phyloP scores from a whole-genome alignment of 2,888 invertebrate species.

The Leptinotarsa haldemani region DNA sequence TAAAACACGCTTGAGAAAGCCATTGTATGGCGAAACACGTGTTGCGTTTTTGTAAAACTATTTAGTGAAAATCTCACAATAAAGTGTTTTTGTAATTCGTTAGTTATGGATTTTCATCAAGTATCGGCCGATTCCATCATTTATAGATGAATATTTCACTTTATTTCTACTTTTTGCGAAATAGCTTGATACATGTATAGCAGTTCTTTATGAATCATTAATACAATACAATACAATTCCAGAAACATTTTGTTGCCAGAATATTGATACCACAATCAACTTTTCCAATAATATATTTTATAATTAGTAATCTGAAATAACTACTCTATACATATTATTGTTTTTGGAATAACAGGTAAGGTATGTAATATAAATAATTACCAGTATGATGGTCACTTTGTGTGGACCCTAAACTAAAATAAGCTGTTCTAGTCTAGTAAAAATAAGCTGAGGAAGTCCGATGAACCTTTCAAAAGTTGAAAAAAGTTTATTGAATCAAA shows the following conservation, averaged over 20 bases:
- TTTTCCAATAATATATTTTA: conserved; percentile 46
- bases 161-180: too few relatives aligned
- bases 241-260: background rate
- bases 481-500: background rate
- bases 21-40: too few relatives aligned
- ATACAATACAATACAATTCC: too few relatives aligned
- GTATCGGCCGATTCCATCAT: too few relatives aligned
- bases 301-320: conserved; percentile 53
- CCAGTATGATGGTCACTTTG: conserved; percentile 34
- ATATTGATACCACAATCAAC: conserved; percentile 13
- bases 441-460: conserved; percentile 8
- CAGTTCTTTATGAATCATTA: too few relatives aligned
- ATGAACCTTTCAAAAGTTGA: background rate
- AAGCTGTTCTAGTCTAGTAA: conserved; percentile 40
- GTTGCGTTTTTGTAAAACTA: too few relatives aligned
- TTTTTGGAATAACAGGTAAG: conserved; percentile 51
- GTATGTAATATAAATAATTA: conserved; percentile 51
- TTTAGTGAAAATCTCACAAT: too few relatives aligned
- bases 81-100: too few relatives aligned
- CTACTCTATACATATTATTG: conserved; percentile 55
- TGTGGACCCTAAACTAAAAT: conserved; percentile 39
- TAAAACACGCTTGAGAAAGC: too few relatives aligned
- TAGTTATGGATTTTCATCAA: too few relatives aligned
- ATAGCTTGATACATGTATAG: too few relatives aligned
- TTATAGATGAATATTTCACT: too few relatives aligned